Conservation (phyloP, 1,140 invertebrate genomes). For the Holotrichia oblita region DNA sequence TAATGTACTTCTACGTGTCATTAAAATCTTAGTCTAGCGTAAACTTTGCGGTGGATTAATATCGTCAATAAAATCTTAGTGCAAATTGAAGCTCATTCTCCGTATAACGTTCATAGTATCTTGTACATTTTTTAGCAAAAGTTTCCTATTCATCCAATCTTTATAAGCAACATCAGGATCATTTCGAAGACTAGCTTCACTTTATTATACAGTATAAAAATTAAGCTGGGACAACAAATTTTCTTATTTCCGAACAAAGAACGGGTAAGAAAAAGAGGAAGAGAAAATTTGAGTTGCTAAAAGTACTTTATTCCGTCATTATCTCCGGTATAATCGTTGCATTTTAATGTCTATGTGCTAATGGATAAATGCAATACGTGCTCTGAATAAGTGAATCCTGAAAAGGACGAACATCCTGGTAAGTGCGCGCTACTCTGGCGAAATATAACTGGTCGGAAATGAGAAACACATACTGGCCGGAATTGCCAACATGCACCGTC, state of each 20-base stretch:
- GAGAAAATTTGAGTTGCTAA: background rate
- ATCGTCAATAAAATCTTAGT: background rate
- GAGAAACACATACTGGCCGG: constrained; percentile 49
- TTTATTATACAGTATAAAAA: too few relatives aligned
- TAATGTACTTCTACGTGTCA: too few relatives aligned
- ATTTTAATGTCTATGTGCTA: constrained; percentile 40
- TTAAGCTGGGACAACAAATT: too few relatives aligned
- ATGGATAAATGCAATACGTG: constrained; percentile 41
- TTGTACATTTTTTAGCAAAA: background rate
- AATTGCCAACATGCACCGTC: constrained; percentile 44
- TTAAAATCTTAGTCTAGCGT: too few relatives aligned
- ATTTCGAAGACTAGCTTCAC: background rate
- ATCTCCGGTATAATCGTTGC: constrained; percentile 15
- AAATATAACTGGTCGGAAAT: constrained; percentile 49
- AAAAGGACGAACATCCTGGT: constrained; percentile 11
- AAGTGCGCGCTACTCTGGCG: background rate
- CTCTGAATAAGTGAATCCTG: background rate
- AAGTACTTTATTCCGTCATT: constrained; percentile 38
- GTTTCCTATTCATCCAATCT: background rate
- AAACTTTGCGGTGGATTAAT: background rate
- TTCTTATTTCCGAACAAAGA: too few relatives aligned
- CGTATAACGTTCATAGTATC: background rate
- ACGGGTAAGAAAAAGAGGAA: background rate
- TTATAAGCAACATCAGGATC: background rate
- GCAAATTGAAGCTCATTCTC: background rate